These are phyloP conservation scores for Sitodiplosis mosellana DNA, from an alignment of 1,140 invertebrate genomes.

Conservation along the genomic window DNA sequence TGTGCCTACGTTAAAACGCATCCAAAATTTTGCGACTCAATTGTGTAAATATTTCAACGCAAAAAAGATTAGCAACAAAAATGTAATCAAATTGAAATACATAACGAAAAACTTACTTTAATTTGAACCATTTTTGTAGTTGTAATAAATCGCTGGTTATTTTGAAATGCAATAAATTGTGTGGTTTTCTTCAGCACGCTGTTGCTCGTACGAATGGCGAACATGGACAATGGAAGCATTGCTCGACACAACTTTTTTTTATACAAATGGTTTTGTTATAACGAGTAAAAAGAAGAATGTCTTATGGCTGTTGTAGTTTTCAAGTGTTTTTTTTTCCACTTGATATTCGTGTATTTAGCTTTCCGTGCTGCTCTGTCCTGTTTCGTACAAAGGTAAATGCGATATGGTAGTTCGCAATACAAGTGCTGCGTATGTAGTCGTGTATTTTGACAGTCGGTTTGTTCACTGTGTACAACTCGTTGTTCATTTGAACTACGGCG, in stretches of 20 bases:
- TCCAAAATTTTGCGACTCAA: background rate
- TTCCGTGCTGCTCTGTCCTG: too few species aligned
- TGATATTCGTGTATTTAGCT: too few species aligned
- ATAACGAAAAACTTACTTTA: background rate
- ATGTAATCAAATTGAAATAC: background rate
- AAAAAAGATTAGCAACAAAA: background rate
- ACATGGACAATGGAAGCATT: background rate
- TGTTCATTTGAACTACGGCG: too few species aligned
- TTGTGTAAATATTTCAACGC: background rate
- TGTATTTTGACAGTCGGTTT: too few species aligned
- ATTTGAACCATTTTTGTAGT: conserved; percentile 5
- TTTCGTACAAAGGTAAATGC: too few species aligned
- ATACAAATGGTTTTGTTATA: background rate
- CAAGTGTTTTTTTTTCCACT: too few species aligned
- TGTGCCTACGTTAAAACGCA: background rate
- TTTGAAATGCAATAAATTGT: background rate
- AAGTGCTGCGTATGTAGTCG: too few species aligned
- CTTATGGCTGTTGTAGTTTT: background rate
- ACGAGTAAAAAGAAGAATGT: background rate
- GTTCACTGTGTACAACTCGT: too few species aligned
- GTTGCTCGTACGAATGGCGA: background rate
- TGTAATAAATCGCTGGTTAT: background rate
- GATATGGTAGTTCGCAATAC: too few species aligned
- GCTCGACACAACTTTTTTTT: background rate
- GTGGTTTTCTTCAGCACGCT: background rate